A percentile compares a stretch with the other conserved stretches of the same genome.
These are phyloP conservation scores for Quadriops clusia DNA, from an alignment of 2,888 invertebrate genomes.

Conservation along the genomic window DNA sequence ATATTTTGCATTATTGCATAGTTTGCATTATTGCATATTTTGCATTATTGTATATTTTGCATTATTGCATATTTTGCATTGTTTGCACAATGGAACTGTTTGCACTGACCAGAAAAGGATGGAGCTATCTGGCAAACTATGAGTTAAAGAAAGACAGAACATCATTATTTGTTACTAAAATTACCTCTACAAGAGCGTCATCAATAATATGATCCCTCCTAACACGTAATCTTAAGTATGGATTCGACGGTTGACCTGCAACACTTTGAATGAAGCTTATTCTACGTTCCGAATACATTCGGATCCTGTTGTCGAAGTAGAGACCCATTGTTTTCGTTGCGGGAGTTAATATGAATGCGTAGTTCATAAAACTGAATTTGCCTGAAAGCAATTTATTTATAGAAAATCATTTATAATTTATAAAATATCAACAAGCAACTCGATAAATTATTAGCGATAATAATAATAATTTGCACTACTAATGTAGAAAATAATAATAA, in stretches of 20 bases:
- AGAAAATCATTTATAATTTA: slow-evolving; percentile 6
- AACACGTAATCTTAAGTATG: slow-evolving; percentile 72
- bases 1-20: too few relatives aligned
- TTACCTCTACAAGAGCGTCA: slow-evolving; percentile 81
- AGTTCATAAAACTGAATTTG: slow-evolving; percentile 82
- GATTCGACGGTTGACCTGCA: slow-evolving; percentile 71
- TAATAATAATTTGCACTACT: too few relatives aligned
- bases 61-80: too few relatives aligned
- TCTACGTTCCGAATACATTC: slow-evolving; percentile 87
- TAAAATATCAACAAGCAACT: too few relatives aligned
- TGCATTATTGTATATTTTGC: too few relatives aligned
- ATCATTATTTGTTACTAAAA: slow-evolving; percentile 22
- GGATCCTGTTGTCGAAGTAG: slow-evolving; percentile 87
- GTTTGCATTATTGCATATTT: too few relatives aligned
- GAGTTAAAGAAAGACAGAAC: not conserved
- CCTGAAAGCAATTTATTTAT: slow-evolving; percentile 32
- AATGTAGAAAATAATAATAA: too few relatives aligned
- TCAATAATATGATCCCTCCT: slow-evolving; percentile 79
- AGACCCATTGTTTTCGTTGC: slow-evolving; percentile 84
- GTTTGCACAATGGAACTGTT: too few relatives aligned
- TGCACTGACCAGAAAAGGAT: too few relatives aligned
- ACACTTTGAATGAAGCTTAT: slow-evolving; percentile 75
- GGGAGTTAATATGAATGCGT: slow-evolving; percentile 82
- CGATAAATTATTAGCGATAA: too few relatives aligned
- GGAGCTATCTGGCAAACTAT: too few relatives aligned